Base-by-base conservation (phyloP, 2,113 vertebrate species). In the Tiliqua scincoides region DNA sequence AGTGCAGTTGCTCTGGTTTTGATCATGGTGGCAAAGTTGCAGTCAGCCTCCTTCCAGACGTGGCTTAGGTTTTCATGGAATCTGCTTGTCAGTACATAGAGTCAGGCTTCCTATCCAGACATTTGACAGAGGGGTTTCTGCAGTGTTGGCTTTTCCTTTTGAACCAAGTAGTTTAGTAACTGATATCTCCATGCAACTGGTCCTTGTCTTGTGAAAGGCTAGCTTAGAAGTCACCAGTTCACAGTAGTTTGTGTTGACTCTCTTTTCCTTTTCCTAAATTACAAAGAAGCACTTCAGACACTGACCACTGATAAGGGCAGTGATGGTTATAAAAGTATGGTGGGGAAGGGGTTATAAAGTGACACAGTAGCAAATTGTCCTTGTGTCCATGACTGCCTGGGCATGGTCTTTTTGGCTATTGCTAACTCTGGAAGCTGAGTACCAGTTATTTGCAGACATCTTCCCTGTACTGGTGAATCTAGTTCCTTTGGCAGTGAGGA, bases 271-370 rank as follows among this genome's bases (percentile, higher is more conserved):
- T 48, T 48, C 65, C 20, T 23, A 52, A 82, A 14, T 14, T 20
- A n/a, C 10, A 14, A n/a, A 1, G 5, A 23, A 10, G 11, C 1
- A 37, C 7, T 18, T 6, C n/a, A n/a, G n/a, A n/a, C n/a, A n/a
- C n/a, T n/a, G n/a, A n/a, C n/a, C n/a, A n/a, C n/a, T n/a, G n/a
- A n/a, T n/a, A n/a, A n/a, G n/a, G n/a, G n/a, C n/a, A n/a, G n/a
- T n/a, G n/a, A n/a, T n/a, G 5, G 6, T 75, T 9, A 27, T n/a
- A 2, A 17, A 15, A 8, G 6, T n/a, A n/a, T n/a, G 30, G 62
- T 62, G 40, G 1, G n/a, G 14, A 27, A 12, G 6, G 6, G 52
- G 1, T 6, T 0, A 18, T 32, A 48, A 2, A 43, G 14, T 21
- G 52, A 35, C 52, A 35, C 14, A 32, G 30, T 65, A 32, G 35